phyloP scores from a whole-genome alignment of 2,888 invertebrate genomes.

The Cheilosia pagana region DNA sequence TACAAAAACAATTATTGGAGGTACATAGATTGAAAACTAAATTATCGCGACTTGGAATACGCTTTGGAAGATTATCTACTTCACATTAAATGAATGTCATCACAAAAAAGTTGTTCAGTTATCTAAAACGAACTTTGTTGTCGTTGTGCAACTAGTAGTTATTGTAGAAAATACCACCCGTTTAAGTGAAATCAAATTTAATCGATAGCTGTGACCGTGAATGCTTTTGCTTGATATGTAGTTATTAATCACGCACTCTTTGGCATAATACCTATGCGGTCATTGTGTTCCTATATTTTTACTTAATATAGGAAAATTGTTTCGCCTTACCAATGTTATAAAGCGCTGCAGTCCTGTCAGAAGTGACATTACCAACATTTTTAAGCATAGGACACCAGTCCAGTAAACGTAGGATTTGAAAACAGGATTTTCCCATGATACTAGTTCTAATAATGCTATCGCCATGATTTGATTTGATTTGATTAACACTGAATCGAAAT shows the following conservation, averaged over 20 bases:
- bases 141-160: background rate
- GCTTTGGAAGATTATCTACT: background rate
- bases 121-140: background rate
- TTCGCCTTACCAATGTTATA: constrained; percentile 81
- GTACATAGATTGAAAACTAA: no score
- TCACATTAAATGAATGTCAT: background rate
- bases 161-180: background rate
- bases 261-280: no score
- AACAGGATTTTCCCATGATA: constrained; percentile 79
- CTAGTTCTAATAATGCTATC: constrained; percentile 43
- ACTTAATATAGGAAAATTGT: background rate
- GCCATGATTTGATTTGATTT: constrained; percentile 5
- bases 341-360: constrained; percentile 83
- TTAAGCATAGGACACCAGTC: constrained; percentile 82
- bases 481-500: background rate
- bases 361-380: constrained; percentile 83
- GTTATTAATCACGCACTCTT: no score
- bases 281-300: background rate
- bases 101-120: background rate
- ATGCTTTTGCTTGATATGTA: background rate
- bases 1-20: no score
- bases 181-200: background rate
- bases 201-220: background rate
- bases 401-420: constrained; percentile 84
- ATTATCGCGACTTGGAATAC: background rate